These are phyloP conservation scores for Clusia tigrina DNA, from an alignment of 2,888 invertebrate species.

Conservation along the genomic window DNA sequence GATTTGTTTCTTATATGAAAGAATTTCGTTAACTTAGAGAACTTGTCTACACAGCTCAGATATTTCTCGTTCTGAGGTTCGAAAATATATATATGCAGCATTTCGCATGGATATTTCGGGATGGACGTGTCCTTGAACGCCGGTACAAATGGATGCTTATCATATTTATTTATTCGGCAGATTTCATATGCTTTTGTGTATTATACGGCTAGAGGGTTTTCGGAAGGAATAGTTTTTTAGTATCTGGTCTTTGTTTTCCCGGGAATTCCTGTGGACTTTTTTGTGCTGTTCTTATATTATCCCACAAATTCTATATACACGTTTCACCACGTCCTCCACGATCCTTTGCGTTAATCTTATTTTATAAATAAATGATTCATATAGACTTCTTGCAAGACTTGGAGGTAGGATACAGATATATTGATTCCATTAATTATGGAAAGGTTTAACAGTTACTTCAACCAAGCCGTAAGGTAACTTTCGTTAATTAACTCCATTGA, in stretches of 20 bases:
- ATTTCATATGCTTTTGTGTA: slow-evolving; percentile 11
- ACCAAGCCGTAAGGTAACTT: not conserved
- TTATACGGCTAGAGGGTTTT: slow-evolving; percentile 20
- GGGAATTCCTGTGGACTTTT: slow-evolving; percentile 17
- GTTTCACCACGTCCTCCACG: slow-evolving; percentile 27
- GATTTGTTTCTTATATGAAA: too few relatives aligned
- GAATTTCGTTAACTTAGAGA: too few relatives aligned
- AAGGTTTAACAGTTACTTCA: not conserved
- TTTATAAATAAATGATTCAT: slow-evolving; percentile 12
- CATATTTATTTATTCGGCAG: slow-evolving; percentile 20
- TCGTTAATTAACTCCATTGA: not conserved
- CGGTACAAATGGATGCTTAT: slow-evolving; percentile 17
- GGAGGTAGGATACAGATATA: not conserved
- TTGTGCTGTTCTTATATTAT: slow-evolving; percentile 22
- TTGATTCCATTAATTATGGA: slow-evolving; percentile 9
- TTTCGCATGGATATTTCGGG: slow-evolving; percentile 20
- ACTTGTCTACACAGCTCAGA: slow-evolving; percentile 4
- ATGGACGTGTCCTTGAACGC: slow-evolving; percentile 20
- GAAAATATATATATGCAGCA: slow-evolving; percentile 16
- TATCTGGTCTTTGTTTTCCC: slow-evolving; percentile 25
- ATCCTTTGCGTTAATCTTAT: slow-evolving; percentile 24
- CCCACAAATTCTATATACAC: not conserved
- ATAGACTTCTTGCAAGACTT: slow-evolving; percentile 11
- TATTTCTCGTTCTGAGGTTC: not conserved
- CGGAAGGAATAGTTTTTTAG: slow-evolving; percentile 26